Evolutionary conservation across 2,113 vertebrate species (phyloP).

Genomic region (Mixornis gularis): DNA sequence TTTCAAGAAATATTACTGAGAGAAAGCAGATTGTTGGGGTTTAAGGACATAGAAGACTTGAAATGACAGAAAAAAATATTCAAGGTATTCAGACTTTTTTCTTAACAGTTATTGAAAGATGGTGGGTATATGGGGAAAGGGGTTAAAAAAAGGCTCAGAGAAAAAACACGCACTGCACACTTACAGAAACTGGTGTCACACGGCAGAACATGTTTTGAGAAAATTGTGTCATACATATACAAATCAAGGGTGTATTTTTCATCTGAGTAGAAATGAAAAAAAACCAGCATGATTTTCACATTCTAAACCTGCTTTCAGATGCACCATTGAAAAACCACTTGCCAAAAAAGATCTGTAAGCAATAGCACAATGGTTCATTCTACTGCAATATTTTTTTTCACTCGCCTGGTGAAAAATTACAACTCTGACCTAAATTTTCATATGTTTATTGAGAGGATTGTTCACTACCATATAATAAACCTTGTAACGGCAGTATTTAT

Average conservation of each 20-base stretch:
- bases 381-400: background rate
- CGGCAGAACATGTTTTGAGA: background rate
- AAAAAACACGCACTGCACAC: fast-evolving
- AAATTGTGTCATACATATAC: background rate
- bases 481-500: background rate
- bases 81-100: background rate
- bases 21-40: background rate
- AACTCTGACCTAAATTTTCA: background rate
- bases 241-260: background rate
- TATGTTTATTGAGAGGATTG: background rate
- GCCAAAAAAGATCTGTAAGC: background rate
- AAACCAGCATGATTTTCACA: background rate
- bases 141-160: background rate
- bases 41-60: background rate
- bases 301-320: background rate
- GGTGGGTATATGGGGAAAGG: background rate
- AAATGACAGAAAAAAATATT: background rate
- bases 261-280: background rate
- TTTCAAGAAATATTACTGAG: background rate
- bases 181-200: background rate
- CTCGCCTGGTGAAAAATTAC: background rate
- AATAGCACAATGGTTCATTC: background rate
- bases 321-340: background rate
- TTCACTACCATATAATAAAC: background rate
- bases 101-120: background rate